These are phyloP conservation scores for Oreotrochilus melanogaster DNA, from an alignment of 2,113 vertebrate genomes.

Conservation along the genomic window DNA sequence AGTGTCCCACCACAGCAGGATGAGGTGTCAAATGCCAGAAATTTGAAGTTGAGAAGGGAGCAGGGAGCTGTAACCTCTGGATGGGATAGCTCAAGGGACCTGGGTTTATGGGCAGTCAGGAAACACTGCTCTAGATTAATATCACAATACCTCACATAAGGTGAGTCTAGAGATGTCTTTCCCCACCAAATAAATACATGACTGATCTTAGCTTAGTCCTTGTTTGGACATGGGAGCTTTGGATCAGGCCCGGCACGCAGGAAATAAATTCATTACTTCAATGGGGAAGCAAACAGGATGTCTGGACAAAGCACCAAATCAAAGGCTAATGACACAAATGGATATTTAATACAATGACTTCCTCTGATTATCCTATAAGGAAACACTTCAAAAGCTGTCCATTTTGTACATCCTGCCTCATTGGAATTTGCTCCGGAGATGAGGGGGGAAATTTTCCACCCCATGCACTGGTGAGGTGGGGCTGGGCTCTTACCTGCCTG, in stretches of 20 bases:
- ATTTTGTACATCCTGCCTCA: slow-evolving; percentile 57
- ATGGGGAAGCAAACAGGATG: slow-evolving; percentile 71
- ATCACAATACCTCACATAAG: not conserved
- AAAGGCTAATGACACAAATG: slow-evolving; percentile 72
- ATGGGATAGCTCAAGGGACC: not conserved
- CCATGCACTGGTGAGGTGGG: not conserved
- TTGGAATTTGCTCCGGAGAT: not conserved
- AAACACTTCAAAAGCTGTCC: slow-evolving; percentile 65
- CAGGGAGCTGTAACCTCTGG: not conserved
- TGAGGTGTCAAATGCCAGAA: not conserved
- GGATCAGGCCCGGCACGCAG: not conserved
- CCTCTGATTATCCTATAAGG: slow-evolving; percentile 69
- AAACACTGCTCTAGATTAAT: not conserved
- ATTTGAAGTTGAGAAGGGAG: not conserved
- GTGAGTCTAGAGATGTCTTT: not conserved
- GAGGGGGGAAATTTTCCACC: slow-evolving; percentile 4
- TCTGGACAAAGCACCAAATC: slow-evolving; percentile 70
- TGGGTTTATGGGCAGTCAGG: not conserved
- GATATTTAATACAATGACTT: slow-evolving; percentile 73
- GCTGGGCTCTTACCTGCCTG: not conserved
- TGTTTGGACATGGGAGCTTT: not conserved
- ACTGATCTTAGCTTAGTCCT: not conserved
- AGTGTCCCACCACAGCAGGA: not conserved
- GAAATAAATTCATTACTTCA: slow-evolving; percentile 62
- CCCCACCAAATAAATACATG: accelerated